Evolutionary conservation across 2,797 vertebrate species (phyloP).

Genomic region (Presbytis comata): DNA sequence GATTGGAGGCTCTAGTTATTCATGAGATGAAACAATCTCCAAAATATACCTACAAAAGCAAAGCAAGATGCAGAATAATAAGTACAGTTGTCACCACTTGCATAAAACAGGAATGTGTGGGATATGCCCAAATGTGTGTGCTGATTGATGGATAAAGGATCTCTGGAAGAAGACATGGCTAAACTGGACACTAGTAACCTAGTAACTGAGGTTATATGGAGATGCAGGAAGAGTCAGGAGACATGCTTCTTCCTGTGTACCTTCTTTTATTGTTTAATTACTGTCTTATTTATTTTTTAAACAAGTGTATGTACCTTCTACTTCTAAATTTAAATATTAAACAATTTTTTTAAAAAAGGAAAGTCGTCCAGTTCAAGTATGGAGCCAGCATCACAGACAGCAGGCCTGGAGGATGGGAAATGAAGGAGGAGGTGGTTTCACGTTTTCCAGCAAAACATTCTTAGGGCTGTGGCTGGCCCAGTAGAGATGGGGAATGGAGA

Average conservation of each 20-base stretch:
- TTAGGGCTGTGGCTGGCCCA: neutral
- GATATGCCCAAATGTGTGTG: rapidly evolving
- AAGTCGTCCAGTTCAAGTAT: neutral
- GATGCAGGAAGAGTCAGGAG: neutral
- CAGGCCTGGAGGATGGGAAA: neutral
- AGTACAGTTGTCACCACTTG: neutral
- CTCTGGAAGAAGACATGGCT: neutral
- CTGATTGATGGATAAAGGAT: neutral
- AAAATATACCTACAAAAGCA: neutral
- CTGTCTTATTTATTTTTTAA: neutral
- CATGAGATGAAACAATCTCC: neutral
- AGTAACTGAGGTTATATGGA: neutral
- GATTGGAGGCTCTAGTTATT: neutral
- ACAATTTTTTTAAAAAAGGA: neutral
- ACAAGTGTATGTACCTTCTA: neutral
- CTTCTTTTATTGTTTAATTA: neutral
- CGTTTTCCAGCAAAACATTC: neutral
- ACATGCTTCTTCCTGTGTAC: neutral
- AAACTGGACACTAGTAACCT: neutral
- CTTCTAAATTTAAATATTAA: neutral
- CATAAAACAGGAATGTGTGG: neutral
- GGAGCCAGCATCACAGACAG: neutral
- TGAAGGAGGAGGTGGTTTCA: too few relatives aligned
- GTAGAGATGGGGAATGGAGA: neutral
- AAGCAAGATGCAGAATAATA: neutral